Evolutionary conservation across 1,140 invertebrate species (phyloP).

Genomic region (Scaptomyza graminum): DNA sequence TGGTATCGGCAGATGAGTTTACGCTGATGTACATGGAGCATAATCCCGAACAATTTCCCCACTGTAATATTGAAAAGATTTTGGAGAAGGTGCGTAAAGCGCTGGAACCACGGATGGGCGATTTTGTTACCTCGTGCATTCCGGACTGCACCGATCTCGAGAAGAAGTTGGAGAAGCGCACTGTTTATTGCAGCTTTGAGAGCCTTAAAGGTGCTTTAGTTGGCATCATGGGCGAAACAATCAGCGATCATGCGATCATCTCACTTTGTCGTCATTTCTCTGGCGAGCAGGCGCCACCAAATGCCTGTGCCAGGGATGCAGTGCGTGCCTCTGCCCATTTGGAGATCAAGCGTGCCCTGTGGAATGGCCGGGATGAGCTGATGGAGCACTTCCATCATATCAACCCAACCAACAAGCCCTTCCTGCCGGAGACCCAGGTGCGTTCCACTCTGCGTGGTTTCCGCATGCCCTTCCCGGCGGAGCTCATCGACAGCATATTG

Average conservation of each 20-base stretch:
- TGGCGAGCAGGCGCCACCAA: constrained; percentile 82
- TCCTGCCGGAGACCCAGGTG: constrained; percentile 85
- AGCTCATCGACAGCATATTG: constrained; percentile 88
- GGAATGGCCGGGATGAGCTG: constrained; percentile 88
- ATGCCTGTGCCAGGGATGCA: constrained; percentile 78
- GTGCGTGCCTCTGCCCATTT: constrained; percentile 86
- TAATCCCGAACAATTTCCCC: constrained; percentile 89
- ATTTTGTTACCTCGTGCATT: constrained; percentile 53
- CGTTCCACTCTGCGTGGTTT: constrained; percentile 87
- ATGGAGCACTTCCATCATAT: constrained; percentile 87
- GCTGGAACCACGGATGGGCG: constrained; percentile 80
- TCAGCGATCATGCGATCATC: constrained; percentile 91
- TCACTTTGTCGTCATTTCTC: constrained; percentile 88
- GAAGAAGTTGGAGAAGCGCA: constrained; percentile 38
- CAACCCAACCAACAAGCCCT: constrained; percentile 86
- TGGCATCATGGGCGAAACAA: constrained; percentile 86
- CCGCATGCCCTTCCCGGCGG: constrained; percentile 87
- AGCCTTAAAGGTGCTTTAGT: constrained; percentile 86
- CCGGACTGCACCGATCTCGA: constrained; percentile 55
- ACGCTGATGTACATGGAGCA: constrained; percentile 94
- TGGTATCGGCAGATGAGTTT: constrained; percentile 93
- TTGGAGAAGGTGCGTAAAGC: constrained; percentile 88
- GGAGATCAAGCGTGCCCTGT: constrained; percentile 87
- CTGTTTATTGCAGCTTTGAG: constrained; percentile 75
- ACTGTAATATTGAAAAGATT: constrained; percentile 88